These are phyloP conservation scores for Epinephelus cyanopodus DNA, from an alignment of 2,113 vertebrate genomes.

Conservation along the genomic window DNA sequence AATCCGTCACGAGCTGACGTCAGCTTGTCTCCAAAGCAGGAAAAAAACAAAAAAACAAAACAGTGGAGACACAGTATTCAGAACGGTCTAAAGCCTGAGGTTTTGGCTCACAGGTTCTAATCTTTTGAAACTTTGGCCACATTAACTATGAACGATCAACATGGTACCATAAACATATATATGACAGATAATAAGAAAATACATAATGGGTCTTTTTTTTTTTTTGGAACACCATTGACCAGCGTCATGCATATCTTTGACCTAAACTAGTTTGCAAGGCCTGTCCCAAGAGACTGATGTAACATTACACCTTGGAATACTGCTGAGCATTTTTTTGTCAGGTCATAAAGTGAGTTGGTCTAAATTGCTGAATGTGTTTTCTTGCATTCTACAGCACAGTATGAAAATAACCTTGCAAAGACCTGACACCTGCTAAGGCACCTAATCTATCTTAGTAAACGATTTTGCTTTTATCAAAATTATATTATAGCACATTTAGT, in stretches of 20 bases:
- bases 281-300: neutral
- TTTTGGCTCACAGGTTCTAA: too few species aligned
- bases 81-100: too few species aligned
- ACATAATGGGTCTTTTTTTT: too few species aligned
- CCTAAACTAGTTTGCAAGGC: neutral
- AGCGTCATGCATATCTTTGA: neutral
- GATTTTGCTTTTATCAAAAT: conserved; percentile 20
- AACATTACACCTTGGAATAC: neutral
- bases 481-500: neutral
- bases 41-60: too few species aligned
- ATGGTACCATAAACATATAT: too few species aligned
- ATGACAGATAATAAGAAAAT: too few species aligned
- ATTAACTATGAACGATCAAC: too few species aligned
- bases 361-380: conserved; percentile 16
- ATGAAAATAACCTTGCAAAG: conserved; percentile 22
- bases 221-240: neutral
- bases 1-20: too few species aligned
- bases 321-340: conserved; percentile 11
- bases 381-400: neutral
- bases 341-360: neutral
- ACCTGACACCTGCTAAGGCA: conserved; percentile 11
- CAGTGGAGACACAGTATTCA: too few species aligned
- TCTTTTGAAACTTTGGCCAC: too few species aligned
- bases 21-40: too few species aligned
- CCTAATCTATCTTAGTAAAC: conserved; percentile 11